phyloP scores from a whole-genome alignment of 2,797 vertebrate species.

The Sebastes itinus region DNA sequence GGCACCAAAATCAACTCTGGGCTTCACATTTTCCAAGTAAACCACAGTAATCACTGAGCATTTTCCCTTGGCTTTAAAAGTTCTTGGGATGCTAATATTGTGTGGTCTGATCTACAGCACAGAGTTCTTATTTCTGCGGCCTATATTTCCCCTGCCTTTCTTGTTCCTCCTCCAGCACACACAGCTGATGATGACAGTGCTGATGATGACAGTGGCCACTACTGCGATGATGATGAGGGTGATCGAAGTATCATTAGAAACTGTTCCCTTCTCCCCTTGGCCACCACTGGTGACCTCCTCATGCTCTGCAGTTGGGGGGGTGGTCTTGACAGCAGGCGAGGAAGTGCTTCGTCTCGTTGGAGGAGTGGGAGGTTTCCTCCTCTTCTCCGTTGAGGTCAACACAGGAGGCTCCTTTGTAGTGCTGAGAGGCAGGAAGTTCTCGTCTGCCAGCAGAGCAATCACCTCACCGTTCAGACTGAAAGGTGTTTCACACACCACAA shows the following conservation, averaged over 20 bases:
- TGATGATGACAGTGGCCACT: slow-evolving; percentile 70
- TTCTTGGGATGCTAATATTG: slow-evolving; percentile 8
- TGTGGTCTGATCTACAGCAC: slow-evolving; percentile 63
- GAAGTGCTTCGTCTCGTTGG: slow-evolving; percentile 56
- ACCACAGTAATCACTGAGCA: slow-evolving; percentile 13
- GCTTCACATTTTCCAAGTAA: neutral
- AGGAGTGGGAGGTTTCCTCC: slow-evolving; percentile 53
- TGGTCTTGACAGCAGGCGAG: slow-evolving; percentile 59
- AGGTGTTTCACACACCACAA: slow-evolving; percentile 83
- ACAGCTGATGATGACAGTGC: slow-evolving; percentile 62
- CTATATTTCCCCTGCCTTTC: slow-evolving; percentile 69
- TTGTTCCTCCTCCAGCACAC: slow-evolving; percentile 76
- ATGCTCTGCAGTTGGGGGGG: slow-evolving; percentile 40
- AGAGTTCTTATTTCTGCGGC: slow-evolving; percentile 61
- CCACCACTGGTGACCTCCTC: slow-evolving; percentile 42
- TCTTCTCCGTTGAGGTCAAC: slow-evolving; percentile 49
- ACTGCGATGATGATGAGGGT: slow-evolving; percentile 67
- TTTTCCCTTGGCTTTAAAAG: slow-evolving; percentile 26
- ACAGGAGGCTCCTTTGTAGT: slow-evolving; percentile 48
- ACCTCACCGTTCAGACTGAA: slow-evolving; percentile 64
- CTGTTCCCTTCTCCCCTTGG: slow-evolving; percentile 1
- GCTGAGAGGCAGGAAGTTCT: slow-evolving; percentile 36
- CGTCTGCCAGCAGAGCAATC: slow-evolving; percentile 69
- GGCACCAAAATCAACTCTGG: slow-evolving; percentile 6
- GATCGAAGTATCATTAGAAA: slow-evolving; percentile 23